phyloP scores from a whole-genome alignment of 2,797 vertebrate genomes.

The Geotrypetes seraphini region DNA sequence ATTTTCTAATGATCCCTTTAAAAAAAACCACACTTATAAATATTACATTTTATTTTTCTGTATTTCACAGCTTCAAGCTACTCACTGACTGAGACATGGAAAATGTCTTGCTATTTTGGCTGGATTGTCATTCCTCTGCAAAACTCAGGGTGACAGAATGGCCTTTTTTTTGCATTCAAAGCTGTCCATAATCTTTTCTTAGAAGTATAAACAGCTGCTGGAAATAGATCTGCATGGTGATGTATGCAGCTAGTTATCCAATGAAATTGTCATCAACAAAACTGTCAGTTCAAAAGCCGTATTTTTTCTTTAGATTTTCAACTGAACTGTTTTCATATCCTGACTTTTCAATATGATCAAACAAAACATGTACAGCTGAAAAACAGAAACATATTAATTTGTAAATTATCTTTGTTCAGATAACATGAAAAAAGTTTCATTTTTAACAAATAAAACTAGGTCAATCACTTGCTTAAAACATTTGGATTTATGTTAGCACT shows the following conservation, averaged over 20 bases:
- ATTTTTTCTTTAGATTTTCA: constrained; percentile 69
- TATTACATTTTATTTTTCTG: constrained; percentile 6
- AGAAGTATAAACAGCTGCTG: too few relatives aligned
- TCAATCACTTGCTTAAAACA: neutral
- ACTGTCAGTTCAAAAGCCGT: constrained; percentile 58
- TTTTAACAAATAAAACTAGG: neutral
- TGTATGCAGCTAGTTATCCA: too few relatives aligned
- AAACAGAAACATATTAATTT: constrained; percentile 8
- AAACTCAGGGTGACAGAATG: too few relatives aligned
- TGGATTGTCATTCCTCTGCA: too few relatives aligned
- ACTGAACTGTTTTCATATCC: constrained; percentile 51
- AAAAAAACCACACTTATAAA: constrained; percentile 13
- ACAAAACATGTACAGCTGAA: constrained; percentile 70
- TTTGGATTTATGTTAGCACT: too few relatives aligned
- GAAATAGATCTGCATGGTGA: too few relatives aligned
- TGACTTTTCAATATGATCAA: constrained; percentile 64
- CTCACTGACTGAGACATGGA: too few relatives aligned
- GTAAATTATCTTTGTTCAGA: neutral
- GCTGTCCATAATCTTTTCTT: too few relatives aligned
- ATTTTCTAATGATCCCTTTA: constrained; percentile 7
- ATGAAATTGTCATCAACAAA: too few relatives aligned
- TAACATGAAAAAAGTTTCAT: constrained; percentile 1
- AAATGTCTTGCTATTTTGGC: too few relatives aligned
- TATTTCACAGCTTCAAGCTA: constrained; percentile 5
- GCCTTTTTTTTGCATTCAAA: too few relatives aligned